Percentiles rank a stretch among this genome's conserved stretches.
Conservation (phyloP, 2,797 vertebrate genomes). For the Arremon aurantiirostris region DNA sequence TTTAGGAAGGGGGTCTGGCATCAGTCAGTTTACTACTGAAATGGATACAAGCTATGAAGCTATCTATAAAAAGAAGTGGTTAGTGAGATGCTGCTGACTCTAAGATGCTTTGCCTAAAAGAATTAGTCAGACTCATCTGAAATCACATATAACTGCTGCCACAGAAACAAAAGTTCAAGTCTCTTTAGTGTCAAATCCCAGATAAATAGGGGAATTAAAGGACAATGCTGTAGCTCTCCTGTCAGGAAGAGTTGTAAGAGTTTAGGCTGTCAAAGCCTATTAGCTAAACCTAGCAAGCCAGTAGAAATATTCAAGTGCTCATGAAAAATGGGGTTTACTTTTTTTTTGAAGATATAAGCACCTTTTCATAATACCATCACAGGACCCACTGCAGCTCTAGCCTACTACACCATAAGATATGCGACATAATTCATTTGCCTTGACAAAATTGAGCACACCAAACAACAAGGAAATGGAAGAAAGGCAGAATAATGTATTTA, state of each 20-base stretch:
- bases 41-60: background rate
- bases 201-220: slow-evolving; percentile 15
- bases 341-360: background rate
- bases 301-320: background rate
- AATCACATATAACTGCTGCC: background rate
- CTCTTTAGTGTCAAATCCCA: slow-evolving; percentile 7
- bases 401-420: background rate
- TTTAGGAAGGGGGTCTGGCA: background rate
- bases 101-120: slow-evolving; percentile 21
- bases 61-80: background rate
- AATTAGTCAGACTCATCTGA: slow-evolving; percentile 23
- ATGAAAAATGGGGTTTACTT: background rate
- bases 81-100: slow-evolving; percentile 23
- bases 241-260: background rate
- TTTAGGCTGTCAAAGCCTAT: background rate
- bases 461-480: background rate
- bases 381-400: background rate
- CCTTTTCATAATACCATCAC: background rate
- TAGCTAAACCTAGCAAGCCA: background rate
- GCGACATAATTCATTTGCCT: rapidly evolving
- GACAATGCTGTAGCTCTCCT: background rate
- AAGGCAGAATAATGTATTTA: background rate
- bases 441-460: background rate
- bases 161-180: background rate
- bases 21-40: background rate